Evolutionary conservation across 2,797 vertebrate genomes (phyloP).

Genomic region (Urocyon cinereoargenteus): DNA sequence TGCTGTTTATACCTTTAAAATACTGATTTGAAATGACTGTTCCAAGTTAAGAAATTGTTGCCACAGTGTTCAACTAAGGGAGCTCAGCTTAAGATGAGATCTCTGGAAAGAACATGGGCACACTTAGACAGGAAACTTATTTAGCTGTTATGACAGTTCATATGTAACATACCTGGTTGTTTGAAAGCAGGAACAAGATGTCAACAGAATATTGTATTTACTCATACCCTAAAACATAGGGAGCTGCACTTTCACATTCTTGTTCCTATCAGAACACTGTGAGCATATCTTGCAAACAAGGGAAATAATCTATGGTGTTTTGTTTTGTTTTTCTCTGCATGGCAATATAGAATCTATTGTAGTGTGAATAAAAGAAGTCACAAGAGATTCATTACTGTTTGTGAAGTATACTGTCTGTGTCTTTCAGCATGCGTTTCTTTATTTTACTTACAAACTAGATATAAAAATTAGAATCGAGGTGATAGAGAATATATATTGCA

Average conservation of each 20-base stretch:
- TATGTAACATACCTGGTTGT: slow-evolving; percentile 64
- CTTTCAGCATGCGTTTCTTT: slow-evolving; percentile 70
- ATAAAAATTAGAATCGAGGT: slow-evolving; percentile 81
- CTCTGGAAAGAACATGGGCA: slow-evolving; percentile 62
- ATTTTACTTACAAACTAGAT: slow-evolving; percentile 82
- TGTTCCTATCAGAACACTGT: slow-evolving; percentile 63
- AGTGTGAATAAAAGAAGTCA: slow-evolving; percentile 73
- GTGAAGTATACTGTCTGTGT: slow-evolving; percentile 73
- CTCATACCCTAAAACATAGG: slow-evolving; percentile 55
- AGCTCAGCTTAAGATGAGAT: neutral
- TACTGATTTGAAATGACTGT: slow-evolving; percentile 77
- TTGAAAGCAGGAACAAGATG: slow-evolving; percentile 75
- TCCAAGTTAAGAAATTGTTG: slow-evolving; percentile 67
- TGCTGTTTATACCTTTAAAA: slow-evolving; percentile 71
- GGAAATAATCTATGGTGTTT: slow-evolving; percentile 72
- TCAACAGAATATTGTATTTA: slow-evolving; percentile 64
- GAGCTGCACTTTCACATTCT: slow-evolving; percentile 56
- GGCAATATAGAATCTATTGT: slow-evolving; percentile 68
- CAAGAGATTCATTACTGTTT: slow-evolving; percentile 79
- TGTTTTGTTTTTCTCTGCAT: slow-evolving; percentile 76
- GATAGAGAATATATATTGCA: slow-evolving; percentile 76
- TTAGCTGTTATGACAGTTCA: slow-evolving; percentile 69
- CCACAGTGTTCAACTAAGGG: slow-evolving; percentile 59
- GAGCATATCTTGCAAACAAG: slow-evolving; percentile 70
- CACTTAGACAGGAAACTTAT: slow-evolving; percentile 62